Evolutionary conservation across 2,797 vertebrate species (phyloP).

Genomic region (Danio jaintianensis): DNA sequence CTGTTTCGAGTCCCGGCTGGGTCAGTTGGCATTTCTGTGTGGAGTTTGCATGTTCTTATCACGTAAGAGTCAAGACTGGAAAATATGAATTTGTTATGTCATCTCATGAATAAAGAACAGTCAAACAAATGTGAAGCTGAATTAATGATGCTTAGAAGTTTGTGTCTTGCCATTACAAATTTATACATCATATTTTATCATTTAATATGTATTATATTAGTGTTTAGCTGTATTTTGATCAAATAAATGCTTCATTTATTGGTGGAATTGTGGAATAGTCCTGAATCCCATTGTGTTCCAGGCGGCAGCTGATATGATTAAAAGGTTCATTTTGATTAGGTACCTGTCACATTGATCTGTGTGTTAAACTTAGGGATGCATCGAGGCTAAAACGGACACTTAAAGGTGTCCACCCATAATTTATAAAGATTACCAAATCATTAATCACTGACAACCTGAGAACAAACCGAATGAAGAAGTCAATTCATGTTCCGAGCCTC

Average conservation of each 20-base stretch:
- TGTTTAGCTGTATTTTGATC: neutral
- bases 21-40: too few species aligned
- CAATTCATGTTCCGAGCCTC: neutral
- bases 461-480: neutral
- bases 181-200: too few species aligned
- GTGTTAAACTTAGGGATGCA: constrained; percentile 1
- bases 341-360: constrained; percentile 15
- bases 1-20: too few species aligned
- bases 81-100: too few species aligned
- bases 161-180: neutral
- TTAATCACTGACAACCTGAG: constrained; percentile 38
- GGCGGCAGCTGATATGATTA: neutral
- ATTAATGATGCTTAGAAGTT: neutral
- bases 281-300: neutral
- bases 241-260: neutral
- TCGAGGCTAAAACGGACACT: constrained; percentile 12
- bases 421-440: constrained; percentile 50
- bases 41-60: too few species aligned
- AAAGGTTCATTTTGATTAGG: constrained; percentile 17
- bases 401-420: constrained; percentile 46
- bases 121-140: too few species aligned
- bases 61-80: neutral
- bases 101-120: too few species aligned
- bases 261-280: too few species aligned
- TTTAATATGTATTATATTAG: neutral